These are phyloP conservation scores for Vulpes lagopus DNA, from an alignment of 2,113 vertebrate species.

Conservation along the genomic window DNA sequence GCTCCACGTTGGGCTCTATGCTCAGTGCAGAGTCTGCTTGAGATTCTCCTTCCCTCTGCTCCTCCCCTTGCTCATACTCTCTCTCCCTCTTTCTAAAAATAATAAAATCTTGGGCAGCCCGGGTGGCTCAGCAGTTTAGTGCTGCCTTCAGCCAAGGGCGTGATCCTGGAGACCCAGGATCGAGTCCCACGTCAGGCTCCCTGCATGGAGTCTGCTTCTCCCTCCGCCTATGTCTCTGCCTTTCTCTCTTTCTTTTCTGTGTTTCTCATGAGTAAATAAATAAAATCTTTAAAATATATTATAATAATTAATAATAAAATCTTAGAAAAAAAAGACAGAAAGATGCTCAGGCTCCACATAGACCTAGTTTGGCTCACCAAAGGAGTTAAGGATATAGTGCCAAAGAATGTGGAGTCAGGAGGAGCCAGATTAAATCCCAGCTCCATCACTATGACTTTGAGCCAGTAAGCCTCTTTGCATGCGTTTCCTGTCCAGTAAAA, in stretches of 20 bases:
- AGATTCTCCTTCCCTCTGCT: background rate
- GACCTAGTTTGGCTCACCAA: background rate
- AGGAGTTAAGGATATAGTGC: fast-evolving
- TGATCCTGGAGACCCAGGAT: too few species aligned
- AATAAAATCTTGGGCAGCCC: background rate
- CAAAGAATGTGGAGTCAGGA: background rate
- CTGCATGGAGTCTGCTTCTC: too few species aligned
- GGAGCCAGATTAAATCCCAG: background rate
- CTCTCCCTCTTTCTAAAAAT: background rate
- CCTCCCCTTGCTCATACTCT: background rate
- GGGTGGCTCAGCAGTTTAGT: too few species aligned
- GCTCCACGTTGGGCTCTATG: background rate
- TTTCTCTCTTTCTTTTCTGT: too few species aligned
- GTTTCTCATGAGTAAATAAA: background rate
- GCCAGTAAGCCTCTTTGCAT: background rate
- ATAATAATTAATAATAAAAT: too few species aligned
- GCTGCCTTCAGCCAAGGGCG: too few species aligned
- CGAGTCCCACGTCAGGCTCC: too few species aligned
- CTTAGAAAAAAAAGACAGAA: background rate
- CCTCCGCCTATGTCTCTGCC: too few species aligned
- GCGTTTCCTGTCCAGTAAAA: background rate
- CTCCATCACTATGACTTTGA: background rate
- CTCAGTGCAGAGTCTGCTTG: background rate
- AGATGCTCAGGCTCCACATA: background rate
- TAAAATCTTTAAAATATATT: background rate